Percentiles rank a stretch among this genome's conserved stretches.
Evolutionary conservation across 2,888 invertebrate species (phyloP).

Genomic region (Pogonocherus hispidulus): DNA sequence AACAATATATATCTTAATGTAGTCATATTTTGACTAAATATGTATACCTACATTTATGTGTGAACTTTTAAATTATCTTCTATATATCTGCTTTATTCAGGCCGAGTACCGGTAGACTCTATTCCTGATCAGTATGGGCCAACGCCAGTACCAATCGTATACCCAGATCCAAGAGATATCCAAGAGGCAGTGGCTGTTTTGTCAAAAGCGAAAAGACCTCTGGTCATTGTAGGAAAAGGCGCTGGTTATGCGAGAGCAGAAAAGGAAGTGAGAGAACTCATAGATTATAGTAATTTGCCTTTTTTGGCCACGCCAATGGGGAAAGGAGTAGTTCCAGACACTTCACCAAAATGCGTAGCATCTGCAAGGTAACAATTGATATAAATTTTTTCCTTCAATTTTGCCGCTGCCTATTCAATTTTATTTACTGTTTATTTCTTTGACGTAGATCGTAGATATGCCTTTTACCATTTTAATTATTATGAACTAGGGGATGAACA

Average conservation of each 20-base stretch:
- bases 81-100: too few species aligned
- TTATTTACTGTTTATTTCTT: too few species aligned
- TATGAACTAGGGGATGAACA: too few species aligned
- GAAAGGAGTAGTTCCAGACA: slow-evolving; percentile 84
- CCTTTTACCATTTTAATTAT: too few species aligned
- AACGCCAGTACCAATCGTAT: slow-evolving; percentile 76
- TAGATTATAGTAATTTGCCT: slow-evolving; percentile 82
- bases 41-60: too few species aligned
- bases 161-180: slow-evolving; percentile 78
- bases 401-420: too few species aligned
- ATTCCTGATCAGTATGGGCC: slow-evolving; percentile 69
- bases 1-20: too few species aligned
- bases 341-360: slow-evolving; percentile 81
- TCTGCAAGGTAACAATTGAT: slow-evolving; percentile 75
- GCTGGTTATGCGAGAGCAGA: slow-evolving; percentile 82
- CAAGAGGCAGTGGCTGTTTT: slow-evolving; percentile 78
- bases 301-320: slow-evolving; percentile 98
- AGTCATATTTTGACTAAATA: too few species aligned
- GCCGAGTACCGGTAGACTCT: slow-evolving; percentile 52
- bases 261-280: slow-evolving; percentile 76
- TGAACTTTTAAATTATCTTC: not conserved
- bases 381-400: too few species aligned
- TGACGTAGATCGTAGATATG: too few species aligned
- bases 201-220: slow-evolving; percentile 81
- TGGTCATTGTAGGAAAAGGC: slow-evolving; percentile 89